Evolutionary conservation across 2,797 vertebrate genomes (phyloP).

Genomic region (Gymnoscopelus microlampas): DNA sequence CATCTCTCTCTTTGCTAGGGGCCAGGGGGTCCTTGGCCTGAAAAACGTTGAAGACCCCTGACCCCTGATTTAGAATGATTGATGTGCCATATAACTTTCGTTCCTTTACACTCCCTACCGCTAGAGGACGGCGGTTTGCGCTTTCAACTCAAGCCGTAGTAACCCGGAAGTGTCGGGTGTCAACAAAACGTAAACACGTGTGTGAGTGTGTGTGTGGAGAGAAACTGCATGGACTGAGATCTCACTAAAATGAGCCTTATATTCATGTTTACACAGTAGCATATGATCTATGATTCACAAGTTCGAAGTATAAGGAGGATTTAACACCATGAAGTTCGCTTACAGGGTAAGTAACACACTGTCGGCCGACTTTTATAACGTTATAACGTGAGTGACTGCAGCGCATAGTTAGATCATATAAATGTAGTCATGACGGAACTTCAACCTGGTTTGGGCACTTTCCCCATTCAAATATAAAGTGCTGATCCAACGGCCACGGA

Average conservation of each 20-base stretch:
- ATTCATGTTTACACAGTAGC: fast-evolving
- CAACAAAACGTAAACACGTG: conserved; percentile 65
- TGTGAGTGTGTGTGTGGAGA: background rate
- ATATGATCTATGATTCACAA: background rate
- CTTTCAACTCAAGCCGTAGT: background rate
- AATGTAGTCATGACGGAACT: background rate
- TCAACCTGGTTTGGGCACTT: too few species aligned
- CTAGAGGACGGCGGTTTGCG: conserved; percentile 6
- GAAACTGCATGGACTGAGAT: background rate
- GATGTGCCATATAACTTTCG: too few species aligned
- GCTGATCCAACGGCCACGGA: too few species aligned
- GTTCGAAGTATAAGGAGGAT: background rate
- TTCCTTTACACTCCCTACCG: conserved; percentile 16
- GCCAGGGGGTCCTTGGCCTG: too few species aligned
- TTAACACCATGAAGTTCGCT: conserved; percentile 82
- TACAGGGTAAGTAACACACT: conserved; percentile 74
- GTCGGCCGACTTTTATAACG: background rate
- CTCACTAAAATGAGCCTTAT: background rate
- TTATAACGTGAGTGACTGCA: background rate
- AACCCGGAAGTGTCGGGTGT: conserved; percentile 54
- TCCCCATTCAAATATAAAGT: too few species aligned
- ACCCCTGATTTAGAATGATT: too few species aligned
- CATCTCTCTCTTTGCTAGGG: too few species aligned
- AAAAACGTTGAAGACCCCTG: too few species aligned
- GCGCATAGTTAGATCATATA: background rate